Evolutionary conservation across 2,797 vertebrate species (phyloP), one percentile per base, ranked within the genome.

Genomic region (Siniperca scherzeri): DNA sequence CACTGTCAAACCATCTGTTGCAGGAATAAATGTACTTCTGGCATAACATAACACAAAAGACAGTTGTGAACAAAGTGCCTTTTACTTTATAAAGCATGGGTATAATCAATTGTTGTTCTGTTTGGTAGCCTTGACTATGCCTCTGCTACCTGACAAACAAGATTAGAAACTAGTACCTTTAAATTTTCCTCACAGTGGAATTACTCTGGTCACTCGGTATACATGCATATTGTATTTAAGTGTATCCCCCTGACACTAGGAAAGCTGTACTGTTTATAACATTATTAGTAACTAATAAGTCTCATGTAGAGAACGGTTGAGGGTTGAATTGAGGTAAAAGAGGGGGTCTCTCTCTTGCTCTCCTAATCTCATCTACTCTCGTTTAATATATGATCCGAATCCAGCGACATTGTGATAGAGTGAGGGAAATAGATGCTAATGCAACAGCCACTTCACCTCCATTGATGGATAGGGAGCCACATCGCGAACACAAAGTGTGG

Each of bases 391-490:
- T 60, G 83, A 81, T 74, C 64, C 36, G 56, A 88, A 78, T 83
- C 73, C 77, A 67, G 79, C 12, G 55, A 81, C 83, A 53, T 77
- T 61, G 82, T 80, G 82, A 87, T 72, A 56, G 76, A 87, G 75
- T 2, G 73, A 42, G 60, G 81, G 55, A 60, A 60, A 70, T 69
- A 46, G 82, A 93, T 88, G 82, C 89, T 93, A 93, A 94, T 93
- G 90, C 89, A 90, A 83, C 77, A 75, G 70, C 83, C 80, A 67
- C 73, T 83, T 87, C 72, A 64, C 82, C 78, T 83, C 65, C 73
- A 21, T 55, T 93, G 91, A 93, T 91, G 89, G 88, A 94, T 95
- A 77, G 82, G 79, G 68, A 78, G 78, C 77, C 14, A 17, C 60
- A 19, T 68, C 2, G 56, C 22, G 9, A 85, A 87, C 88, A 83